Evolutionary conservation across 2,797 vertebrate genomes (phyloP), one percentile per base, ranked within the genome.

Genomic region (Eospalax fontanierii): DNA sequence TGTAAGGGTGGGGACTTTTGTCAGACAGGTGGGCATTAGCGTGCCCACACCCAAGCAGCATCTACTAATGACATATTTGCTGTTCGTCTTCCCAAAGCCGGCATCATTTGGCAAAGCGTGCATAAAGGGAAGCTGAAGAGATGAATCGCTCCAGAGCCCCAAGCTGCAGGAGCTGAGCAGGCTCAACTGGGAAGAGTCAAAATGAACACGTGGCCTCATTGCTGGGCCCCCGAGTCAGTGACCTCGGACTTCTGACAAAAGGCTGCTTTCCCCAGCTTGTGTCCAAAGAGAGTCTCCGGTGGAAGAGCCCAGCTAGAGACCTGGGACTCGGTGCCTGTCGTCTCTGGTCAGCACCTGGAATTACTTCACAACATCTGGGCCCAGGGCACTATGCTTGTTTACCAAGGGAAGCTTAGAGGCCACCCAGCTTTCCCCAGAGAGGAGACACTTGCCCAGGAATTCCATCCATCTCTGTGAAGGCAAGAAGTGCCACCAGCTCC

Each of bases 271-370:
- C 59, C 79, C 2, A 79, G 33, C 9, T 90, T 5, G 1, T 19
- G 16, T 61, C 70, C 43, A 4, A 33, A 74, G 65, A 71, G 84
- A 57, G 22, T 40, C 61, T 70, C n/a, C 2, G 82, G 50, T 28
- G 6, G 68, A 46, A 75, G 71, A 57, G 43, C 71, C 46, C 73
- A 95, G 82, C 63, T 73, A 43, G 57, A 68, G 57, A 46, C 21
- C 1, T 28, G 54, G 75, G 95, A 78, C 40, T 94, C 92, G 91
- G 50, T 84, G 91, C 94, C 94, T 92, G 92, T 97, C 92, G 93
- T 95, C 91, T 88, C 80, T 35, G 71, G 66, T 21, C 0, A 0
- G 21, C 15, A 24, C 61, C 71, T 66, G 71, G 18, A 66, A 91
- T 94, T 82, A 40, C 91, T 65, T 16, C 0, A 33, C 70, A 73